Percentiles rank a stretch among this genome's conserved stretches.
Evolutionary conservation across 1,140 invertebrate species (phyloP).

Genomic region (Triops cancriformis): DNA sequence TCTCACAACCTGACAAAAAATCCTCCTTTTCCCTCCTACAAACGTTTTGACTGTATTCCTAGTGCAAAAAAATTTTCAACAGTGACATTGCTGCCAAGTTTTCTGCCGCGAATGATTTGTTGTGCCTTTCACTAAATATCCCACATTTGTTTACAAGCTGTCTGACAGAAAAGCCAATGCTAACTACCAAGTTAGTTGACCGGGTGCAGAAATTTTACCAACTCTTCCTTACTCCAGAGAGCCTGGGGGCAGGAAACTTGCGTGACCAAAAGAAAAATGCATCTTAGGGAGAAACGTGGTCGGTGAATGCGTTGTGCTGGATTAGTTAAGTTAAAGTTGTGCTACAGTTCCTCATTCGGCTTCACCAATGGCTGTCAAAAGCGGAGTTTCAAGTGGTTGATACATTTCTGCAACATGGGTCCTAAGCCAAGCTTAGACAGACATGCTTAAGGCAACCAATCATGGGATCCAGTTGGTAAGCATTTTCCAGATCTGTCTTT

Average conservation of each 20-base stretch:
- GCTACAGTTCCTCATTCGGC: neutral
- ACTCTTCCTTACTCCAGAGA: too few species aligned
- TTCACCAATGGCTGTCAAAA: neutral
- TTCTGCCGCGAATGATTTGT: too few species aligned
- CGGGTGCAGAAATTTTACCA: too few species aligned
- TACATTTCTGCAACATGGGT: neutral
- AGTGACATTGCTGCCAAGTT: too few species aligned
- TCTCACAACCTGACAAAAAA: neutral
- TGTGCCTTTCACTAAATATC: too few species aligned
- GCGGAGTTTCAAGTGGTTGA: neutral
- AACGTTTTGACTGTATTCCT: neutral
- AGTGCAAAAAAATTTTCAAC: neutral
- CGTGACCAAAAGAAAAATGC: too few species aligned
- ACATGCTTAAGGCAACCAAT: neutral
- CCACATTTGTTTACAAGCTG: too few species aligned
- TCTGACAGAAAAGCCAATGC: too few species aligned
- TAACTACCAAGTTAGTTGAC: too few species aligned
- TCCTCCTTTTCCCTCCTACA: neutral
- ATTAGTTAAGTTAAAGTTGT: neutral
- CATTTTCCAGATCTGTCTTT: neutral
- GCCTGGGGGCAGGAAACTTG: too few species aligned
- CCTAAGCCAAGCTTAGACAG: neutral
- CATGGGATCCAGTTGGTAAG: slow-evolving; percentile 12
- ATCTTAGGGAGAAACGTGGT: neutral
- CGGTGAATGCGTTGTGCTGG: neutral